Base-by-base conservation (phyloP, 2,888 invertebrate genomes). In the Trissoscelio sp. region DNA sequence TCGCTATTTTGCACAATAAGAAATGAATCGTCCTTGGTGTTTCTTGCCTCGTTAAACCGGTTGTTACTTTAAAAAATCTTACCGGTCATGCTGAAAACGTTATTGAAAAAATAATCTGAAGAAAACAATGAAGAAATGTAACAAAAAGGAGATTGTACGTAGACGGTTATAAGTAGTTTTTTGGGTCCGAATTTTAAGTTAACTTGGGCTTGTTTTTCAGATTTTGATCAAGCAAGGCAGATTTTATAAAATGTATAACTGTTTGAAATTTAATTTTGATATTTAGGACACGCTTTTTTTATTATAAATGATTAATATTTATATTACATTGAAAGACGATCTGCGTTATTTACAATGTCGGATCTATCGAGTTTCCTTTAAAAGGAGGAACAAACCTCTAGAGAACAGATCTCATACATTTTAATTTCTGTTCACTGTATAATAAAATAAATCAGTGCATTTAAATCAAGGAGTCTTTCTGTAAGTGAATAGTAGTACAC, bases 1-100 rank as follows among this genome's bases (percentile, higher is more conserved):
- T 73, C 53, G 42, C 72, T 42, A 73, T 62, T 73, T 73, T 44
- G 42, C 72, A 28, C 51, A 39, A 42, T 58, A 24, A 42, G 51
- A 60, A 72, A 18, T 53, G 24, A 73, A 73, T 73, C 28, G 72
- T 72, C 72, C 72, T 73, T 73, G 72, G 31, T 20, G 53, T 39
- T n/a, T 73, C 16, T 42, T 20, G 42, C 39, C 42, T 42, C 39
- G 60, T 60, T 60, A 60, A 72, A 72, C 72, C 60, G 42, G 42
- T 42, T 42, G 42, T 28, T 58, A 70, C 24, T 58, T 70, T 3
- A n/a, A 58, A 70, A 70, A 58, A 24, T 58, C 37, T 70, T 48
- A 28, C 37, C 11, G 70, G 22, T 34, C 16, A 70, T 28, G 70
- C 20, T 58, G 46, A 48, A 48, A 48, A 42, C 11, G 16, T 16